Evolutionary conservation across 2,888 invertebrate species (phyloP).

Genomic region (Leptinotarsa peninsularis): DNA sequence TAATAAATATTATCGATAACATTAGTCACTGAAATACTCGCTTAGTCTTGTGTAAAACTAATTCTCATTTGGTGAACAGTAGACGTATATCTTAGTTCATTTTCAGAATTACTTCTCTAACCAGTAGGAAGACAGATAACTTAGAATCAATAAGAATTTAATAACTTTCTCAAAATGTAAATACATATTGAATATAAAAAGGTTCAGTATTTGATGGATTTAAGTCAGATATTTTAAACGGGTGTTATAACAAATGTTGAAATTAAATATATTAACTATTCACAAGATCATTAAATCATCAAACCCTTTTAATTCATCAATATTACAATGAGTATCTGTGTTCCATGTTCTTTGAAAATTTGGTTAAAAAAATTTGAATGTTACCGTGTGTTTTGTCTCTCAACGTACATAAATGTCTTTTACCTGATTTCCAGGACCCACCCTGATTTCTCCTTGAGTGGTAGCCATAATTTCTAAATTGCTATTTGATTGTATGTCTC

Average conservation of each 20-base stretch:
- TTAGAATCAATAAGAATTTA: neutral
- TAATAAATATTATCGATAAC: no score
- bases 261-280: neutral
- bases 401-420: conserved; percentile 72
- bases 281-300: neutral
- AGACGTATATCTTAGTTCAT: neutral
- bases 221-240: no score
- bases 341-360: conserved; percentile 12
- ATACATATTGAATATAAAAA: neutral
- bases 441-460: conserved; percentile 82
- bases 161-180: neutral
- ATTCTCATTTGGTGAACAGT: neutral
- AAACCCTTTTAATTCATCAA: neutral
- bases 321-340: neutral
- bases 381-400: conserved; percentile 67
- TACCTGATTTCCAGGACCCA: conserved; percentile 83
- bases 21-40: no score
- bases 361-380: conserved; percentile 55
- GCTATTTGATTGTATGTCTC: neutral
- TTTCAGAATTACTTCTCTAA: neutral
- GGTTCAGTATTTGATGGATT: no score
- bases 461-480: conserved; percentile 66
- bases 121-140: conserved; percentile 1
- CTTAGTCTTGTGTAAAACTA: neutral
- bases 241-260: neutral